A percentile compares a stretch with the other conserved stretches of the same genome.
Conservation (phyloP, 2,797 vertebrate species). For the Rhodeus uyekii region DNA sequence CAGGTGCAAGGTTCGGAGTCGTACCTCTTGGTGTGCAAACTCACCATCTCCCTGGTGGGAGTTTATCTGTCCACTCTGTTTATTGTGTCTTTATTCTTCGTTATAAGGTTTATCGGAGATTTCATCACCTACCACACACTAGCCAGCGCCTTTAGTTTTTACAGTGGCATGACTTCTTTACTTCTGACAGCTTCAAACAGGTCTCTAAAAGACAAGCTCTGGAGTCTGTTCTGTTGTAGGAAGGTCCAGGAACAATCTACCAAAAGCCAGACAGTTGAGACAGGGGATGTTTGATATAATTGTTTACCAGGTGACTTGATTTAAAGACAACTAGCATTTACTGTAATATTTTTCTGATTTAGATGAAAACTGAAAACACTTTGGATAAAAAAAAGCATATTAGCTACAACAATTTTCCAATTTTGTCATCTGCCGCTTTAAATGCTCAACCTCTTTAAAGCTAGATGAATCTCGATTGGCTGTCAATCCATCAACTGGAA, state of each 20-base stretch:
- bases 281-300: slow-evolving; percentile 2
- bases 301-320: neutral
- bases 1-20: slow-evolving; percentile 52
- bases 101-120: neutral
- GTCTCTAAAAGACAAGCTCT: slow-evolving; percentile 52
- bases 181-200: slow-evolving; percentile 56
- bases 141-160: slow-evolving; percentile 47
- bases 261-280: slow-evolving; percentile 31
- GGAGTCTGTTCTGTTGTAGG: slow-evolving; percentile 44
- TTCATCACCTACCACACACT: neutral
- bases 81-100: slow-evolving; percentile 31
- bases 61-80: slow-evolving; percentile 53
- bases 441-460: neutral
- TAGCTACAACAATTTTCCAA: neutral
- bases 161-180: slow-evolving; percentile 42
- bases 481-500: neutral
- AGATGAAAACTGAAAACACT: neutral
- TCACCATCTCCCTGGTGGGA: slow-evolving; percentile 53
- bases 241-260: slow-evolving; percentile 14
- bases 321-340: neutral
- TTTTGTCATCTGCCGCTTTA: neutral
- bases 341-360: neutral
- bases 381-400: neutral
- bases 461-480: neutral
- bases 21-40: slow-evolving; percentile 57